These are phyloP conservation scores for Orius insidiosus DNA, from an alignment of 1,140 invertebrate genomes.

Conservation along the genomic window DNA sequence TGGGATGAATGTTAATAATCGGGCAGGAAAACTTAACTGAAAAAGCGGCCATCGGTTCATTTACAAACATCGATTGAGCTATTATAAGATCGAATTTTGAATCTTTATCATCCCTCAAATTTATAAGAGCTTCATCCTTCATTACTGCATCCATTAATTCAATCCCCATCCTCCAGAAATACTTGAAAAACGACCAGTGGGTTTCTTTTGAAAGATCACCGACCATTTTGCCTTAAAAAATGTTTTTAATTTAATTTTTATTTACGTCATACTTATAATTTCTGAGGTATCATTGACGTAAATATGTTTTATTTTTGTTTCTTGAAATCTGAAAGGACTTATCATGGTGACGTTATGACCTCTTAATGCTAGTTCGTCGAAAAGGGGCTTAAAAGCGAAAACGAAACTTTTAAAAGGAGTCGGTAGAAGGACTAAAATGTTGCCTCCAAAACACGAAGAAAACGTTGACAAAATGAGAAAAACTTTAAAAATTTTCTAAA, in stretches of 20 bases:
- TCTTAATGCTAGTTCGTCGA: constrained; percentile 6
- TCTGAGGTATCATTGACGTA: no score
- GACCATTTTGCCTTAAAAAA: no score
- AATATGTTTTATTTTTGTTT: no score
- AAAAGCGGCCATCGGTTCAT: constrained; percentile 22
- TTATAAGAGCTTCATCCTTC: no score
- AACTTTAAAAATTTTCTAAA: no score
- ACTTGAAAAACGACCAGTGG: no score
- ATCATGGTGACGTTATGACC: constrained; percentile 12
- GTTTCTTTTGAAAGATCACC: no score
- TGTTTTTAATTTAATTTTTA: no score
- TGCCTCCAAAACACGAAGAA: not conserved
- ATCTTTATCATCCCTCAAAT: not conserved
- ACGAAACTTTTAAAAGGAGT: constrained; percentile 8
- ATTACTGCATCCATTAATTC: no score
- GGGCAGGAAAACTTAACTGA: constrained; percentile 22
- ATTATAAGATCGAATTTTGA: constrained; percentile 22
- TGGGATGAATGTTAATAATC: constrained; percentile 16
- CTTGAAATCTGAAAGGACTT: not conserved
- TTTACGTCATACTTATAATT: no score
- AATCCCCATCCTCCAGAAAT: no score
- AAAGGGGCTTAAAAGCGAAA: constrained; percentile 5
- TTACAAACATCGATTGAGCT: constrained; percentile 22
- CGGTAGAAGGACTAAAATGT: constrained; percentile 9
- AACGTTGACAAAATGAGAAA: no score